Evolutionary conservation across 1,140 invertebrate genomes (phyloP), one percentile per base, ranked within the genome.

Genomic region (Drosophila varians): DNA sequence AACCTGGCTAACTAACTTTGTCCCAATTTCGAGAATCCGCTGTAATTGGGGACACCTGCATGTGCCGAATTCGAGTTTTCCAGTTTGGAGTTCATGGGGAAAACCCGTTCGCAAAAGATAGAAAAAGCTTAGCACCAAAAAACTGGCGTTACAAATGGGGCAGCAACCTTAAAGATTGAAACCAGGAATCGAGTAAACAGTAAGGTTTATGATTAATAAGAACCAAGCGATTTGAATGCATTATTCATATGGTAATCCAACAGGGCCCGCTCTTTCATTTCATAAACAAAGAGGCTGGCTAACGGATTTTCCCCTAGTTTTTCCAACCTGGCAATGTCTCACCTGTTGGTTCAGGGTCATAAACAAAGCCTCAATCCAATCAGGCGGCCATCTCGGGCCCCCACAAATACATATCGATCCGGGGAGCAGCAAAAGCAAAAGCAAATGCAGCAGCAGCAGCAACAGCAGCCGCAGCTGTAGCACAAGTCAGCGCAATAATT

Each of bases 1-100:
- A 66, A 52, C 60, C 38, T 66, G 64, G 45, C 64, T 51, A 78
- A 69, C 77, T 76, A 86, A 68, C 80, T 68, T 74, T 80, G 80
- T 82, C 78, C 78, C 74, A 82, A 77, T 82, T 82, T 68, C 61
- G 12, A 69, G 70, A 69, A 74, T 54, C 64, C 57, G 51, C 31
- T 51, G 73, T 87, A 87, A 87, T 87, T 87, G 83, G 82, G 82
- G 83, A 87, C 83, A 87, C 82, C 82, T 88, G 82, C 82, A 87
- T 88, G 82, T 70, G 70, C 82, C 77, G 68, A 87, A 87, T 82
- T 87, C 77, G 46, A 69, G 71, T 58, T 68, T 66, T 68, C 61
- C 62, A 68, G 48, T 74, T 73, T 74, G 19, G 56, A 60, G 25
- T 45, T 51, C 43, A 73, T 31, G 48, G 34, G 42, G 26, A 55